phyloP scores from a whole-genome alignment of 2,888 invertebrate genomes.

The Petrophora chlorosata region DNA sequence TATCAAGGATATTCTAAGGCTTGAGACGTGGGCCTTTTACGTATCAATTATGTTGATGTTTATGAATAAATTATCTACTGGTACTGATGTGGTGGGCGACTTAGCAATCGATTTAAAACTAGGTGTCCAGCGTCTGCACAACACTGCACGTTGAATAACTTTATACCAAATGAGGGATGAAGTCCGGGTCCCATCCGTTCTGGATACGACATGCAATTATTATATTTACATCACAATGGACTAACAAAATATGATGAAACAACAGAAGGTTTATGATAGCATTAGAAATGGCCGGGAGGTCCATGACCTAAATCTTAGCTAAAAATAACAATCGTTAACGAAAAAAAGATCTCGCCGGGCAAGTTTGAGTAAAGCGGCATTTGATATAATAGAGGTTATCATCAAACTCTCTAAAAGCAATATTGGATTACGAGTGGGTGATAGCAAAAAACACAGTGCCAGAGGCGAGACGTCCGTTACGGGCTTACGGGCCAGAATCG shows the following conservation, averaged over 20 bases:
- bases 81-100: neutral
- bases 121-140: constrained; percentile 14
- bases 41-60: neutral
- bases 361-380: too few species aligned
- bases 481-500: constrained; percentile 35
- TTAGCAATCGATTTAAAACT: constrained; percentile 25
- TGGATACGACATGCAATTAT: too few species aligned
- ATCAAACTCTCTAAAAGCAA: constrained; percentile 10
- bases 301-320: too few species aligned
- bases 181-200: too few species aligned
- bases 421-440: constrained; percentile 4
- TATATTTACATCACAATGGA: too few species aligned
- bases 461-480: constrained; percentile 26
- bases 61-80: constrained; percentile 13
- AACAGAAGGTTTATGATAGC: too few species aligned
- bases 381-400: constrained; percentile 17
- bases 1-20: neutral
- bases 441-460: constrained; percentile 8
- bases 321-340: too few species aligned
- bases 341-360: too few species aligned
- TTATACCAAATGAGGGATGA: neutral
- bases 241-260: too few species aligned
- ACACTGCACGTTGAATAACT: constrained; percentile 5
- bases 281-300: too few species aligned
- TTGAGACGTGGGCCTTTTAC: neutral